A percentile compares a stretch with the other conserved stretches of the same genome.
Conservation (phyloP, 2,888 invertebrate species). For the Trachelus stipa region DNA sequence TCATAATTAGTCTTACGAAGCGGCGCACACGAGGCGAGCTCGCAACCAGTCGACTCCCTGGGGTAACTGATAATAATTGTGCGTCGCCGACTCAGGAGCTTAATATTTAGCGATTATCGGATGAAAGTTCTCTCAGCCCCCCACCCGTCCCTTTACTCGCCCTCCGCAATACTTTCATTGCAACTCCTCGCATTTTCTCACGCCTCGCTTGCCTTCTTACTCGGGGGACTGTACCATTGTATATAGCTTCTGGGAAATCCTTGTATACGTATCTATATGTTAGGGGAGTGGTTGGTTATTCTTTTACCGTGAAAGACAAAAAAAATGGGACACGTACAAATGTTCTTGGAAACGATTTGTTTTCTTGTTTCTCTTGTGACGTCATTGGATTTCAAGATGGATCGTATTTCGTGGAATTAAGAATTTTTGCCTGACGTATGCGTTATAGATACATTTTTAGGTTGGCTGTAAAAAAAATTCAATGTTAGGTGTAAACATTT, state of each 20-base stretch:
- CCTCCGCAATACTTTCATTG: not conserved
- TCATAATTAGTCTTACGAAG: slow-evolving; percentile 42
- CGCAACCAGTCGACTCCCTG: slow-evolving; percentile 11
- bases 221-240: not conserved
- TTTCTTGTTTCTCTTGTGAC: not conserved
- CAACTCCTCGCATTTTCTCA: slow-evolving; percentile 1
- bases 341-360: not conserved
- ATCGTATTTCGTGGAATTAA: not conserved
- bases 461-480: too few species aligned
- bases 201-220: not conserved
- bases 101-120: slow-evolving; percentile 1
- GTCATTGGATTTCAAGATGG: not conserved
- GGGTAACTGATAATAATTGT: slow-evolving; percentile 42
- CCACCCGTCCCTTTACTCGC: not conserved
- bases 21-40: slow-evolving; percentile 19
- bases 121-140: not conserved
- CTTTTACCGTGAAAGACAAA: not conserved
- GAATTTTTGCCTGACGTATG: not conserved
- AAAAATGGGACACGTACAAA: not conserved
- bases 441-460: not conserved
- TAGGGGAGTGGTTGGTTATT: not conserved
- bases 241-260: not conserved
- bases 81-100: slow-evolving; percentile 4
- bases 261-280: not conserved
- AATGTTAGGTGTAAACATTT: too few species aligned